These are phyloP conservation scores for Pseudorhiza aurosa DNA, from an alignment of 30 jellyfish, hydroid and myxozoan genomes.

Conservation along the genomic window DNA sequence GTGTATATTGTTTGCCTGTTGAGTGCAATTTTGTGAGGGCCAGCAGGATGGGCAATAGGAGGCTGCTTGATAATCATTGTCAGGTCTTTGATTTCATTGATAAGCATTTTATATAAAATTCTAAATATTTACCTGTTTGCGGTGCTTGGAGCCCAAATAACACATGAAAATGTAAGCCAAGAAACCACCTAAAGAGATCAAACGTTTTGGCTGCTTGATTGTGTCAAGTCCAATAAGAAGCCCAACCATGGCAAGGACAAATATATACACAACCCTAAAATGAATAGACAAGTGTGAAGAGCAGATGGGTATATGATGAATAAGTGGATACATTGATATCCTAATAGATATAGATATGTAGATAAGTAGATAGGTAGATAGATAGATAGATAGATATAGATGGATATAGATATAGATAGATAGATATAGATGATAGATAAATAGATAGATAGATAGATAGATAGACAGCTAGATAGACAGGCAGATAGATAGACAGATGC, in stretches of 20 bases:
- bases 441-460: too few relatives aligned
- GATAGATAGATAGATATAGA: too few relatives aligned
- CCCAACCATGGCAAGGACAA: constrained; percentile 53
- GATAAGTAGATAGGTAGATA: too few relatives aligned
- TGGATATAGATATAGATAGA: too few relatives aligned
- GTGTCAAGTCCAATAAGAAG: constrained; percentile 81
- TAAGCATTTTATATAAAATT: too few relatives aligned
- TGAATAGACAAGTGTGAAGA: background rate
- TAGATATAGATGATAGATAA: background rate
- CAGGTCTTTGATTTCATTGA: too few relatives aligned
- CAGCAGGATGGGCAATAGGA: too few relatives aligned
- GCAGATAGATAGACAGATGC: background rate
- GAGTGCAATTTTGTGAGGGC: too few relatives aligned
- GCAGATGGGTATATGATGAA: too few relatives aligned
- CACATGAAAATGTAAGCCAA: constrained; percentile 47
- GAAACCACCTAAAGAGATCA: constrained; percentile 68
- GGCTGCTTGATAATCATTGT: too few relatives aligned
- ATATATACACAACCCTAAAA: constrained; percentile 59
- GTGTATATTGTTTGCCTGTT: too few relatives aligned
- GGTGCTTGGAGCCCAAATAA: constrained; percentile 59
- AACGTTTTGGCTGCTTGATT: constrained; percentile 61
- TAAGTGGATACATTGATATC: background rate
- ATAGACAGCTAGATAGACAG: background rate
- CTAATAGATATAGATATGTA: background rate
- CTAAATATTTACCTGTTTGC: constrained; percentile 70